phyloP scores from a whole-genome alignment of 2,113 vertebrate genomes.

The Anolis carolinensis region DNA sequence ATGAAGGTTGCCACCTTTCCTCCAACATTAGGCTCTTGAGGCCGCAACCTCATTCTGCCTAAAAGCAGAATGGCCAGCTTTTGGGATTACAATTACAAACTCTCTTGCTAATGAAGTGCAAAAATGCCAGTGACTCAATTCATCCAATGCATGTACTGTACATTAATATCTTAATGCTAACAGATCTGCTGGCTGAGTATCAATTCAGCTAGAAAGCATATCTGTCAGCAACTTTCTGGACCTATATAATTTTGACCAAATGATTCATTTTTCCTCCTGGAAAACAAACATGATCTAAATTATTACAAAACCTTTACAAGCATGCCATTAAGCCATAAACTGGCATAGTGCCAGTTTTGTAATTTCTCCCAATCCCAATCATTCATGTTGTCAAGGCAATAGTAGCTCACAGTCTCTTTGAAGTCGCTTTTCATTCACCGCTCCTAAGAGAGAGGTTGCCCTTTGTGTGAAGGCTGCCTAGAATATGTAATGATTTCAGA shows the following conservation, averaged over 20 bases:
- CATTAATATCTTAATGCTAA: background rate
- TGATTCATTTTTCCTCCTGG: background rate
- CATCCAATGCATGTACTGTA: background rate
- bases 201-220: slow-evolving; percentile 1
- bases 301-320: background rate
- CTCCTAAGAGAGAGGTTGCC: background rate
- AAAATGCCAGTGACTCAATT: background rate
- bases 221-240: background rate
- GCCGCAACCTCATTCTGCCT: background rate
- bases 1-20: background rate
- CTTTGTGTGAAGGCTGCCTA: background rate
- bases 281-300: slow-evolving; percentile 1
- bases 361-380: slow-evolving; percentile 1
- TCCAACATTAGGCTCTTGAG: background rate
- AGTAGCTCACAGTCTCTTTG: background rate
- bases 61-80: background rate
- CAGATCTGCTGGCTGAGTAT: background rate
- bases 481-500: background rate
- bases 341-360: background rate
- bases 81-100: background rate
- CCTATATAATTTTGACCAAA: background rate
- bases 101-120: background rate
- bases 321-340: slow-evolving; percentile 11
- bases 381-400: slow-evolving; percentile 22
- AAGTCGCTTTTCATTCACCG: background rate